Conservation (phyloP, 2,888 invertebrate species). For the Calameuta pallipes region DNA sequence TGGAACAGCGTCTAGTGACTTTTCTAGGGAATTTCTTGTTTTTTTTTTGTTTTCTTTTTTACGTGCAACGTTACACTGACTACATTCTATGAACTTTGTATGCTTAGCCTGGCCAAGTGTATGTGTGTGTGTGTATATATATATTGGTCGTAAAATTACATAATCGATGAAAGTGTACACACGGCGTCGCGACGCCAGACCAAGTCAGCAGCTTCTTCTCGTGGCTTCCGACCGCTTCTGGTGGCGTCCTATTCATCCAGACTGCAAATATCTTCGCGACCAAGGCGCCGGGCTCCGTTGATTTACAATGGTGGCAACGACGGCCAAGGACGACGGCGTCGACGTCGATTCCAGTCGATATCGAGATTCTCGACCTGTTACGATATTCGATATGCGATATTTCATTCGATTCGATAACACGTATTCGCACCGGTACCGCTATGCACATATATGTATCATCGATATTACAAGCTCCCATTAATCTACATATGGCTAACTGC, state of each 20-base stretch:
- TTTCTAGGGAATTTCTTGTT: neutral
- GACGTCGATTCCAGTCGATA: neutral
- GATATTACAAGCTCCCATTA: neutral
- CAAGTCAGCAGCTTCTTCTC: neutral
- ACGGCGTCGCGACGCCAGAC: neutral
- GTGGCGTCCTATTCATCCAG: neutral
- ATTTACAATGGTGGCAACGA: slow-evolving; percentile 67
- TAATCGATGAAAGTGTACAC: neutral
- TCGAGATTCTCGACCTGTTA: neutral
- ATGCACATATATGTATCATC: neutral
- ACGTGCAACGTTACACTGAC: too few species aligned
- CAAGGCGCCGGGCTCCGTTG: slow-evolving; percentile 31
- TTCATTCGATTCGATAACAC: neutral
- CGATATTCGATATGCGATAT: neutral
- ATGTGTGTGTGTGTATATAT: neutral
- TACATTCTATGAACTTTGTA: neutral
- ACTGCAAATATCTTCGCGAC: neutral
- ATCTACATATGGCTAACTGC: neutral
- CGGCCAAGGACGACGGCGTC: slow-evolving; percentile 64
- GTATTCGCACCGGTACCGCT: neutral
- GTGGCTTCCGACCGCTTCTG: neutral
- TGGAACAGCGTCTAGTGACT: neutral
- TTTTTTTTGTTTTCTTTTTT: too few species aligned
- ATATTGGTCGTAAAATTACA: slow-evolving; percentile 4
- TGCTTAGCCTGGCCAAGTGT: neutral